These are phyloP conservation scores for Hemiscyllium ocellatum DNA, from an alignment of 2,113 vertebrate genomes.

Conservation along the genomic window DNA sequence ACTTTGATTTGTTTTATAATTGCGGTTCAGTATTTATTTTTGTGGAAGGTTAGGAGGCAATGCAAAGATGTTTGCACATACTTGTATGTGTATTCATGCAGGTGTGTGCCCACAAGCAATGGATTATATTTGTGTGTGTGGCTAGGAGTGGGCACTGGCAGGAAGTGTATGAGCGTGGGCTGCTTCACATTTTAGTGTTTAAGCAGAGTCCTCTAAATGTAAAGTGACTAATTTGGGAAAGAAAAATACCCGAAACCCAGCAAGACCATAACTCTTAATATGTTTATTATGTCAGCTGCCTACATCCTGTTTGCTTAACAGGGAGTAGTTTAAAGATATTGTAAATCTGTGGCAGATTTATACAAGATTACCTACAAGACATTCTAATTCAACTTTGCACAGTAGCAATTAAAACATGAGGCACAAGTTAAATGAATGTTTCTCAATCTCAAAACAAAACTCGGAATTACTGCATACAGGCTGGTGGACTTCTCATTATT, in stretches of 20 bases:
- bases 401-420: neutral
- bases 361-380: neutral
- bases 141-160: neutral
- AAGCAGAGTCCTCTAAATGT: neutral
- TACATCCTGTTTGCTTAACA: neutral
- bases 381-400: neutral
- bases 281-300: neutral
- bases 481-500: neutral
- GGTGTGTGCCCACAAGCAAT: neutral
- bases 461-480: neutral
- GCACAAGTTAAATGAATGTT: neutral
- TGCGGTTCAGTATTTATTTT: neutral
- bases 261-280: slow-evolving; percentile 10
- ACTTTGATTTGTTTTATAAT: neutral
- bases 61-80: neutral
- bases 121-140: neutral
- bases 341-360: neutral
- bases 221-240: neutral
- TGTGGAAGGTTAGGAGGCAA: neutral
- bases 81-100: neutral
- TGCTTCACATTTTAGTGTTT: slow-evolving; percentile 11
- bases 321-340: neutral
- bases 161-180: neutral
- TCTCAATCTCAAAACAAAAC: neutral
- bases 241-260: neutral